Evolutionary conservation across 2,113 vertebrate species (phyloP), one percentile per base, ranked within the genome.

Genomic region (Chascanopsetta lugubris): DNA sequence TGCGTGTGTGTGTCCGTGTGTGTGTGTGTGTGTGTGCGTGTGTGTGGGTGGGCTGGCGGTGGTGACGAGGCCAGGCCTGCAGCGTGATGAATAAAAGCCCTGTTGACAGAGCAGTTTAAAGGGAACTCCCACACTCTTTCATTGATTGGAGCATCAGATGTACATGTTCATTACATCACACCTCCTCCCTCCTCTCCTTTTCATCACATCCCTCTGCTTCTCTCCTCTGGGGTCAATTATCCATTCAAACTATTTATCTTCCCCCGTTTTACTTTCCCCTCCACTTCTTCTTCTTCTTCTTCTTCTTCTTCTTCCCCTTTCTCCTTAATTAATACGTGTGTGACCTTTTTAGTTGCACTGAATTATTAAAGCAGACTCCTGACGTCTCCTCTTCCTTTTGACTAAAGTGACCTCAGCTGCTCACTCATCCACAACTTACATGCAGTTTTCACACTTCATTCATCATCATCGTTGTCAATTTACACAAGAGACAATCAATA

Each of bases 311-410:
- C 25, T 26, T 29, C 15, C 48, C 56, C 46, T 48, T 45, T 74
- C 79, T 51, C 49, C 54, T 74, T 83, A 72, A 85, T 83, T 82
- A 79, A 73, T 70, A 78, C 69, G 74, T 56, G 57, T 61, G 73
- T 85, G 78, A 79, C 74, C 84, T 82, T 77, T 82, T 83, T 83
- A 86, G 66, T 65, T 63, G 68, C 58, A 75, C 25, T 77, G 55
- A 73, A 78, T 77, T 69, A 80, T 72, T 78, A 71, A 85, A 27
- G 30, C 61, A 42, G 69, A 75, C 68, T 77, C 47, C 21, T 43
- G 32, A 69, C 69, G 46, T 57, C 21, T 48, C 57, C n/a, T 50
- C 10, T 55, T 77, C 45, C 34, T 26, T 17, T 57, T 27, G 45
- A 43, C 18, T 5, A 57, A 66, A 63, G 46, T 17, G n/a, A 50